Evolutionary conservation across 2,113 vertebrate genomes (phyloP), one percentile per base, ranked within the genome.

Genomic region (Sclerurus mexicanus): DNA sequence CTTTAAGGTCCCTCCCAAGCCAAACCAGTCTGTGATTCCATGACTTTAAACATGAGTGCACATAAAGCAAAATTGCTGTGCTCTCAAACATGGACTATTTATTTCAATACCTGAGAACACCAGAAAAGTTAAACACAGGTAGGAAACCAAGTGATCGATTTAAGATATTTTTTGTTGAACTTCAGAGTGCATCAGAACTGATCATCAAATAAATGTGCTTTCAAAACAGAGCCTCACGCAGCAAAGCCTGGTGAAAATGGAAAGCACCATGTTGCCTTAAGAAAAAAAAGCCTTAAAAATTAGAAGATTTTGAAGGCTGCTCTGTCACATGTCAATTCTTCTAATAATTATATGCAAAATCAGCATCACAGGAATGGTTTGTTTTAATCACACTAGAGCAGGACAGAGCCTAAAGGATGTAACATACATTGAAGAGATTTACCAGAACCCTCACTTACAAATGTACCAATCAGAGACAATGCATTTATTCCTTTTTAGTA

Each of bases 321-420:
- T 87, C 50, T 71, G 55, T 88, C 80, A 87, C 6, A 2, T 73
- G 85, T 73, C 90, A 91, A 20, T 87, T 95, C 31, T 79, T 94
- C 60, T 63, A 88, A 35, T 89, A 92, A 95, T 53, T 27, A 64
- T 27, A 96, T 81, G 90, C 79, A 89, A 96, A 96, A 93, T 67
- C 44, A 53, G 22, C 37, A 47, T 55, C 72, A 86, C 66, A 90
- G 76, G 47, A 87, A 74, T 14, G n/a, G 69, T 56, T 96, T 93
- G 88, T 53, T 90, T 95, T 96, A 96, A 97, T 96, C 90, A 89
- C 79, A 86, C 52, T 10, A 67, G 76, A 46, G 60, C 92, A 96
- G 80, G 85, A 71, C 49, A 60, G 59, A 89, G 87, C 93, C 94
- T 85, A 79, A 74, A 96, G 89, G 80, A 87, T 78, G 27, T 31